Percentiles rank a stretch among this genome's conserved stretches.
Evolutionary conservation across 2,888 invertebrate species (phyloP).

Genomic region (Troides aeacus): DNA sequence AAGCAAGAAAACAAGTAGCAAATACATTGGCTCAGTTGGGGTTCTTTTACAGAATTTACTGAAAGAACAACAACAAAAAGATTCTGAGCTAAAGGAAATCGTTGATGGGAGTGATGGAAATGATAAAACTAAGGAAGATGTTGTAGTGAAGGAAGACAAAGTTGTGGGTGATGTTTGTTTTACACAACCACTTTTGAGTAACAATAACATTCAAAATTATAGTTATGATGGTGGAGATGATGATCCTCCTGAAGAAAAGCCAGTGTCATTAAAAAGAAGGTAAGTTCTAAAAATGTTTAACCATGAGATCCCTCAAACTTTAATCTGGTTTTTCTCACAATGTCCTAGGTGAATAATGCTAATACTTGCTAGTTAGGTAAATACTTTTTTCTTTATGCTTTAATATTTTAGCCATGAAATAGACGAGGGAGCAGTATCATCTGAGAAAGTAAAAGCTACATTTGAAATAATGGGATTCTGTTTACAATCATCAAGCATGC

Average conservation of each 20-base stretch:
- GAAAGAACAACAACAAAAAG: constrained; percentile 64
- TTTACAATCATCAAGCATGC: constrained; percentile 53
- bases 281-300: constrained; percentile 36
- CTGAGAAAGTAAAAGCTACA: constrained; percentile 82
- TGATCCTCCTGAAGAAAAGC: constrained; percentile 74
- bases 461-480: constrained; percentile 83
- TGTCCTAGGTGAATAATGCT: too few species aligned
- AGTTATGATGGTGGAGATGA: constrained; percentile 68
- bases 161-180: background rate
- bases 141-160: constrained; percentile 7
- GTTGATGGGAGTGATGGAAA: constrained; percentile 51
- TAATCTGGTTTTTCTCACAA: background rate
- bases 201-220: constrained; percentile 43
- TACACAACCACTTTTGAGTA: constrained; percentile 29
- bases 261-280: constrained; percentile 79
- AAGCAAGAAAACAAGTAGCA: constrained; percentile 50
- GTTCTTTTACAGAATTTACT: constrained; percentile 78
- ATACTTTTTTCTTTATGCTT: background rate
- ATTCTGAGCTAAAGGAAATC: constrained; percentile 43
- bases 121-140: constrained; percentile 30
- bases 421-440: constrained; percentile 67
- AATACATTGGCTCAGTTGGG: constrained; percentile 78
- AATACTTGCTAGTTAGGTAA: background rate
- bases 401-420: constrained; percentile 72
- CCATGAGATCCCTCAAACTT: background rate